Base-by-base conservation (phyloP, 1,140 invertebrate genomes). In the Bombus impatiens region DNA sequence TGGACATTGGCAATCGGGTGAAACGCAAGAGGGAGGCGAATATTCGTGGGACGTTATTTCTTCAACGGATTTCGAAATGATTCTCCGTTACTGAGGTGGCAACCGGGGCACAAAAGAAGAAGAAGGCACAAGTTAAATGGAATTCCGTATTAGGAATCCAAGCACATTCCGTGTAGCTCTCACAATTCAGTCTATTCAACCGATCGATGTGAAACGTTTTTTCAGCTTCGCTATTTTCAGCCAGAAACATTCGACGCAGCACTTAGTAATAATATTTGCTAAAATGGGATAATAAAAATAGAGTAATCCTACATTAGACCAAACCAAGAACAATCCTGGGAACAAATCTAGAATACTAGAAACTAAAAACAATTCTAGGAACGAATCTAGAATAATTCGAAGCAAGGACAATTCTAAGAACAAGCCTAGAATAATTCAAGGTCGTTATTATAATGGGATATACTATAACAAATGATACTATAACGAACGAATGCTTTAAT, bases 81-180 rank as follows among this genome's bases (percentile, higher is more conserved):
- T 13, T 67, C 53, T 86, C 53, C 25, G 47, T 88, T 71, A 78
- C n/a, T 18, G 42, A 77, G n/a, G 44, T 87, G 86, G 37, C 70
- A 35, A 62, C 47, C 65, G 12, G 53, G 47, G 28, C 22, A 77
- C 53, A n/a, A 88, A 82, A 75, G 70, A 88, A 84, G 76, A 87
- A 84, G 53, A 71, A 59, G 22, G 37, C 22, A 44, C 37, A 62
- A 28, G 77, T 82, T 86, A 88, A 86, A 88, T 42, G 76, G 72
- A 80, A 82, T 18, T 57, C 83, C 78, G 42, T 89, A 88, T 89
- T 88, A 88, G 78, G 87, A 86, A 88, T 86, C 78, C 72, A 86
- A 81, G 83, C 75, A 75, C 88, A 88, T 89, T 85, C 82, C 82
- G 71, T 81, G 72, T 67, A 37, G 42, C 59, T 89, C 87, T 82